Evolutionary conservation across 1,140 invertebrate species (phyloP), one percentile per base, ranked within the genome.

Genomic region (Lordiphosa clarofinis): DNA sequence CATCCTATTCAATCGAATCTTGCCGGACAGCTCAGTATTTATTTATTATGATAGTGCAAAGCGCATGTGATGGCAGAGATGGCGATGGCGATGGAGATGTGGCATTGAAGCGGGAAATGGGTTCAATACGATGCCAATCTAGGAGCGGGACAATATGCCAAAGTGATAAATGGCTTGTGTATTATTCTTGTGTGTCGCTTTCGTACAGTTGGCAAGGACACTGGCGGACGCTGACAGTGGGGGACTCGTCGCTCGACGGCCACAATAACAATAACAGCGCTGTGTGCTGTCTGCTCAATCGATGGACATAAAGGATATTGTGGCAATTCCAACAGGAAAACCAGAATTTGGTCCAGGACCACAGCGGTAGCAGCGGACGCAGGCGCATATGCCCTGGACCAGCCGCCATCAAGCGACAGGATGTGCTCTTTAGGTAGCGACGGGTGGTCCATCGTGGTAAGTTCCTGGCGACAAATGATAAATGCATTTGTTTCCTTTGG

Each of bases 141-240:
- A 56, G 64, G 82, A 76, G 72, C 74, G 38, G 73, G 70, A 87
- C 86, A 88, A 88, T 88, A 88, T 87, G 78, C 86, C 81, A 86
- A 81, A 86, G 73, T 88, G 86, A 88, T 88, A 88, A 88, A 88
- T 88, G 86, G 86, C 72, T 63, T 72, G 67, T 56, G 52, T 68
- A 81, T 76, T 72, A 63, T 72, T 73, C 66, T 73, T 84, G 72
- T 75, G 65, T 64, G 28, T 44, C 65, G 58, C 55, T 61, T 61
- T 58, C 68, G 69, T 66, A 73, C 65, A 59, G 57, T 73, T 63
- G 57, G 55, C 55, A 50, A 58, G 39, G 50, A 69, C 35, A 63
- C 37, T 39, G 21, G 50, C 54, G 40, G 11, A 15, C 15, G 43
- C 58, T 52, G 46, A 64, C 64, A 50, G 50, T 69, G 40, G 60